These are phyloP conservation scores for Picathartes gymnocephalus DNA, from an alignment of 2,113 vertebrate genomes.

Conservation along the genomic window DNA sequence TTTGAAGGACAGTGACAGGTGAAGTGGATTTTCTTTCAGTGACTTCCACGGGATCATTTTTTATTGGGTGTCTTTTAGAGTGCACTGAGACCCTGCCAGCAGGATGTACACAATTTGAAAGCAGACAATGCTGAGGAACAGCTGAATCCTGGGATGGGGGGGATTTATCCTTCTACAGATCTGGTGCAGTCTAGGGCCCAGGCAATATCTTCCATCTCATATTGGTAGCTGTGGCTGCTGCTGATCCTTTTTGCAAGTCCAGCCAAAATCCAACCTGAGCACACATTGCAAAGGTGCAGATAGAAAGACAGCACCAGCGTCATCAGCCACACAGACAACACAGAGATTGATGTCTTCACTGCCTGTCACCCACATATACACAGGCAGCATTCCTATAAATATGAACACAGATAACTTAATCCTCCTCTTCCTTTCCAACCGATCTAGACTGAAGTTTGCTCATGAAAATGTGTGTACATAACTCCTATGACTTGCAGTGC, in stretches of 20 bases:
- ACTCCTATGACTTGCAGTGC: not conserved
- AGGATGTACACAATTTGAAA: not conserved
- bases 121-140: not conserved
- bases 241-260: not conserved
- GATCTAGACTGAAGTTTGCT: not conserved
- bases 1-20: not conserved
- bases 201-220: not conserved
- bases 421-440: not conserved
- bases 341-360: not conserved
- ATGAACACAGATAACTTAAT: not conserved
- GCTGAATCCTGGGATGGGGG: not conserved
- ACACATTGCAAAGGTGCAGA: not conserved
- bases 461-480: not conserved
- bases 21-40: not conserved
- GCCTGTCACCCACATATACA: not conserved
- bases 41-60: not conserved
- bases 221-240: not conserved
- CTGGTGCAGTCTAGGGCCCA: not conserved
- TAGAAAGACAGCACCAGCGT: rapidly evolving
- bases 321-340: not conserved
- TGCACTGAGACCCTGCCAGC: not conserved
- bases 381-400: not conserved
- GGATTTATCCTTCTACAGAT: not conserved
- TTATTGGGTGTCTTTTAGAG: not conserved
- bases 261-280: not conserved